Evolutionary conservation across 2,113 vertebrate genomes (phyloP).

Genomic region (Actenoides hombroni): DNA sequence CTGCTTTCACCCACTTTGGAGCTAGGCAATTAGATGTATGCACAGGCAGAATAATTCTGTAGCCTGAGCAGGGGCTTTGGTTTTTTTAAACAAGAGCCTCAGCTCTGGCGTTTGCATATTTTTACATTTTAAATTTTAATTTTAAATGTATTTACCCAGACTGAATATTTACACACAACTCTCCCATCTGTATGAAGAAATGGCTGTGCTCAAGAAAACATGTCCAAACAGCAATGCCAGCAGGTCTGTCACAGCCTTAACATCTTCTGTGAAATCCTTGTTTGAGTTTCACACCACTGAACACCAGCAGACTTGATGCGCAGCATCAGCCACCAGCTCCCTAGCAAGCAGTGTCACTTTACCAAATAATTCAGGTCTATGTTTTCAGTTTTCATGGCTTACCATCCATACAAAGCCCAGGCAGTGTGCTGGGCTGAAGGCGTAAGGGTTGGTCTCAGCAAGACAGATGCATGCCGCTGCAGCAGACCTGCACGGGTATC

Average conservation of each 20-base stretch:
- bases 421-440: not conserved
- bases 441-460: not conserved
- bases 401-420: not conserved
- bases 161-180: not conserved
- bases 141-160: not conserved
- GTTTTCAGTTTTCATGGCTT: not conserved
- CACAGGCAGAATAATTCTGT: not conserved
- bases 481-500: not conserved
- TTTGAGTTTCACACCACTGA: not conserved
- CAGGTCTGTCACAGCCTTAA: not conserved
- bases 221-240: not conserved
- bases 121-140: slow-evolving; percentile 22
- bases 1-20: not conserved
- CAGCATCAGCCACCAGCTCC: not conserved
- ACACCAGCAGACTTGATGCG: accelerated
- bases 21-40: not conserved
- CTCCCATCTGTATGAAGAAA: not conserved
- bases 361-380: not conserved
- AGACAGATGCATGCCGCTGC: not conserved
- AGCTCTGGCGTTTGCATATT: slow-evolving; percentile 6
- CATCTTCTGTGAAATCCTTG: not conserved
- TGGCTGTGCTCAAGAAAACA: not conserved
- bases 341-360: not conserved
- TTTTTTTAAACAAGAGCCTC: not conserved
- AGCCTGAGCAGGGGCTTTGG: not conserved